phyloP scores from a whole-genome alignment of 1,140 invertebrate genomes.

The Apis cerana region DNA sequence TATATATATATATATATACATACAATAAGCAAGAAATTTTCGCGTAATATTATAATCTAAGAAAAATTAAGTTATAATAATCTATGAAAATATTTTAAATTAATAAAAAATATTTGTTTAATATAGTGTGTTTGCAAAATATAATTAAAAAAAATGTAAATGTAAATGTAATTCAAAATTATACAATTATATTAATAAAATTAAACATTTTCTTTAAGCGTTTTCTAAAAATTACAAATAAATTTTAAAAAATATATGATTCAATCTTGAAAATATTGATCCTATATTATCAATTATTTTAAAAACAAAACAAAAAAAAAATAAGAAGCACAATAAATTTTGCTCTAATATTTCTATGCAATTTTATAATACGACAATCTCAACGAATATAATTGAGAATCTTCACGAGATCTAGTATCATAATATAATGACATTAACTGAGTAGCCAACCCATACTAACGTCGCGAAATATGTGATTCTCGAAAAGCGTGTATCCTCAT shows the following conservation, averaged over 20 bases:
- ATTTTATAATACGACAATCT: neutral
- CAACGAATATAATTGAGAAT: neutral
- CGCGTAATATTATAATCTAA: too few relatives aligned
- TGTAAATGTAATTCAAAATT: neutral
- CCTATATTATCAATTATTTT: too few relatives aligned
- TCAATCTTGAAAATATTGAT: too few relatives aligned
- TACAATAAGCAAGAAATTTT: neutral
- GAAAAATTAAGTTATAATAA: too few relatives aligned
- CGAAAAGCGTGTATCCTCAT: neutral
- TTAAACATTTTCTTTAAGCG: neutral
- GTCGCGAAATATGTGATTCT: neutral
- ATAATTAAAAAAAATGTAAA: too few relatives aligned
- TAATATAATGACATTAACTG: neutral
- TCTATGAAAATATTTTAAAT: too few relatives aligned
- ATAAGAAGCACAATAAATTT: too few relatives aligned
- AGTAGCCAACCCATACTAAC: constrained; percentile 2
- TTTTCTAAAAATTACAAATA: neutral
- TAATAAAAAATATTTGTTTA: too few relatives aligned
- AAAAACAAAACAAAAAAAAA: too few relatives aligned
- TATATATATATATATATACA: too few relatives aligned
- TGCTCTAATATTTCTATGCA: too few relatives aligned
- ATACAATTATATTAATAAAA: neutral
- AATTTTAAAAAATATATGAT: neutral
- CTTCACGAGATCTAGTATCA: neutral
- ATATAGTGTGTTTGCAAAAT: too few relatives aligned